Evolutionary conservation across 1,140 invertebrate genomes (phyloP), one percentile per base, ranked within the genome.

Genomic region (Diuraphis noxia): DNA sequence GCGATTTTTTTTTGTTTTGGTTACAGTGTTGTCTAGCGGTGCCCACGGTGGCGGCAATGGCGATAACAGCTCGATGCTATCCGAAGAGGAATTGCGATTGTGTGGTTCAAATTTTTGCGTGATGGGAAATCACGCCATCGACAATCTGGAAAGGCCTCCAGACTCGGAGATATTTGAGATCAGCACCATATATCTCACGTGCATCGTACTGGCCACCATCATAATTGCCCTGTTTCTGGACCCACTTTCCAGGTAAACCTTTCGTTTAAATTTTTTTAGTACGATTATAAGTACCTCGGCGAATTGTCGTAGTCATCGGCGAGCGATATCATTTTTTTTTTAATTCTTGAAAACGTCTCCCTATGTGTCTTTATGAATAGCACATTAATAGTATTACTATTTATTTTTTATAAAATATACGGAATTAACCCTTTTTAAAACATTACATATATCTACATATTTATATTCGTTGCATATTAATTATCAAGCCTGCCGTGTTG

Each of bases 161-260:
- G 96, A 97, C 93, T 95, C 95, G 82, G 97, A 98, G 94, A 97
- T 98, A 93, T 97, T 97, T 94, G 97, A 97, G 93, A 97, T 99
- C 93, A 96, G 96, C 43, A 96, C 96, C 90, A 98, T 99, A 92
- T 99, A 99, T 94, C 94, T 99, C 38, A 96, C 95, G 0, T 98
- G 97, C 93, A 97, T 98, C 34, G 93, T 98, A 43, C 94, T 98
- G 5, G 98, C 98, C 5, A 96, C 98, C 0, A 94, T 97, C 43
- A 96, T 99, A 92, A 96, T 99, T 79, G 96, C 96, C 5, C 93
- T 98, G 10, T 96, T 99, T 90, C 96, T 99, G 41, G 98, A 99
- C 94, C 97, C 98, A 19, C 95, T 99, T 0, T 97, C 97, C 92
- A 97, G 97, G 96, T 97, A 94, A 94, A 93, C 36, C 34, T 63